Evolutionary conservation across 2,797 vertebrate species (phyloP), one percentile per base, ranked within the genome.

Genomic region (Syngnathus rostellatus): DNA sequence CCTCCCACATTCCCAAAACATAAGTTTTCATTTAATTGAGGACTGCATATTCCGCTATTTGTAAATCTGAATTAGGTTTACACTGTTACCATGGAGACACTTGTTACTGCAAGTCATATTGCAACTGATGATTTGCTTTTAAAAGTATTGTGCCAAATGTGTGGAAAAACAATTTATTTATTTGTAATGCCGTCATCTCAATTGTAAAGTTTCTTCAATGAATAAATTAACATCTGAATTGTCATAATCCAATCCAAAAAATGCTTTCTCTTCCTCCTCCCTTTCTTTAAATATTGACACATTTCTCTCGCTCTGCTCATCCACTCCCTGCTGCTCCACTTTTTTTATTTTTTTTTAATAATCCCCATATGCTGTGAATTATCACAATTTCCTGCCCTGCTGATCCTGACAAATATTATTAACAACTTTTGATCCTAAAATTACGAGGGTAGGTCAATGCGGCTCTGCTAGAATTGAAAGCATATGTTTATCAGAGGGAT

Each of bases 401-500:
- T 75, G 72, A 76, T 51, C 66, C 53, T 41, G 53, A 58, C 43
- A 77, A 70, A 77, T 23, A 83, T 85, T 84, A 86, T 84, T 85
- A 85, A 83, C 79, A 51, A 64, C 70, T 64, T 82, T 64, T 59
- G 46, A 71, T 72, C 73, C 74, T 70, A 66, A 31, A 57, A 57
- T 6, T 37, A 57, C 3, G 54, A 57, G 25, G 23, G 25, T 57
- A 2, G 11, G 14, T 14, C 14, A 48, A 25, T 25, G 53, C 62
- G 64, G 76, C 79, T 81, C 74, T 77, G 65, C 57, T 78, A 74
- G 83, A 89, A 87, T 89, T 87, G 87, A 70, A 80, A 84, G 73
- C 88, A 89, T 88, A 89, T 89, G 88, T 85, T 90, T 84, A 62
- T 43, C 59, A 41, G 76, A 68, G 70, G 39, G 70, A 70, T 85